These are phyloP conservation scores for Oryzaephilus surinamensis DNA, from an alignment of 1,140 invertebrate species.

Conservation along the genomic window DNA sequence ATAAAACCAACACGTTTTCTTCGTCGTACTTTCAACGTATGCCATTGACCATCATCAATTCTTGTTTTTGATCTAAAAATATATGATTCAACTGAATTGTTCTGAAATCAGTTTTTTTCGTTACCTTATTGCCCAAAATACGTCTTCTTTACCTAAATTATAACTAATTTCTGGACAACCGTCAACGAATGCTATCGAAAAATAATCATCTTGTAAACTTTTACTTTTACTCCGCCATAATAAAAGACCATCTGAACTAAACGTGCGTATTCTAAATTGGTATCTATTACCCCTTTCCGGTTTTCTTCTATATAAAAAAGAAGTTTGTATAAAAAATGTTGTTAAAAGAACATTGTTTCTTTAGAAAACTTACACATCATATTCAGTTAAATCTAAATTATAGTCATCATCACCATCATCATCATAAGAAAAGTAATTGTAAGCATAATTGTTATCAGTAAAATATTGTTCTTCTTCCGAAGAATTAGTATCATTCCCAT, in stretches of 20 bases:
- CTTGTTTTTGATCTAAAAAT: slow-evolving; percentile 40
- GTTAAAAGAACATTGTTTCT: neutral
- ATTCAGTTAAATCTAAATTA: slow-evolving; percentile 22
- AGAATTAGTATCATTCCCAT: slow-evolving; percentile 19
- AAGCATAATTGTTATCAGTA: slow-evolving; percentile 11
- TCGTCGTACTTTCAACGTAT: slow-evolving; percentile 53
- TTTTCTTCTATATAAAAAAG: slow-evolving; percentile 38
- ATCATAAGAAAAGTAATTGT: slow-evolving; percentile 9
- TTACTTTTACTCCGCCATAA: slow-evolving; percentile 50
- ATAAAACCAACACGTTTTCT: slow-evolving; percentile 56
- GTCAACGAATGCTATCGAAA: slow-evolving; percentile 49
- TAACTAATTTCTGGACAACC: slow-evolving; percentile 52
- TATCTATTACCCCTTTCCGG: slow-evolving; percentile 59
- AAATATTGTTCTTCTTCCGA: slow-evolving; percentile 20
- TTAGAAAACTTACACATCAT: slow-evolving; percentile 17
- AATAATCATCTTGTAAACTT: slow-evolving; percentile 41
- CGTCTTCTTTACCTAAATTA: slow-evolving; percentile 50
- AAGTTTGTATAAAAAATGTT: slow-evolving; percentile 11
- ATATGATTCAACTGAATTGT: neutral
- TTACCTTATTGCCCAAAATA: slow-evolving; percentile 42
- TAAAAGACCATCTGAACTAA: slow-evolving; percentile 52
- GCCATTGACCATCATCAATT: slow-evolving; percentile 65
- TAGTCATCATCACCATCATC: slow-evolving; percentile 23
- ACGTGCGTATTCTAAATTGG: slow-evolving; percentile 58
- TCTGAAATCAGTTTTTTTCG: neutral